Evolutionary conservation across 2,888 invertebrate genomes (phyloP), one percentile per base, ranked within the genome.

Genomic region (Platycnemis pennipes): DNA sequence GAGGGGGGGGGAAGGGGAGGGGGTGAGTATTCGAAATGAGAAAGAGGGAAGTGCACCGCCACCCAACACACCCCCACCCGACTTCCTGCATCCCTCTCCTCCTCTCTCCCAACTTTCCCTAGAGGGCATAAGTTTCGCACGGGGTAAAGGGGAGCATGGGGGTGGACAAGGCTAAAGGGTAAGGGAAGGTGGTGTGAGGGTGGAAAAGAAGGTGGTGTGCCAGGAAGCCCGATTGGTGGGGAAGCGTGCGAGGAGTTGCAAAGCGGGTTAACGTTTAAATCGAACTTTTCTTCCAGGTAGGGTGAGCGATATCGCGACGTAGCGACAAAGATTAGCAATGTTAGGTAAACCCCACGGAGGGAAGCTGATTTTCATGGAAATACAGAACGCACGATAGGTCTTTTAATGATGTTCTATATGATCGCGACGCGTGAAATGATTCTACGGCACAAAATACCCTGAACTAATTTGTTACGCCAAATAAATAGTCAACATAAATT

Each of bases 221-320:
- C 49, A n/a, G 63, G 26, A 26, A 1, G 2, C 53, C 53, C 53
- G 22, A 22, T 22, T 22, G 56, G 22, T 56, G 56, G 22, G 5
- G 56, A 16, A 5, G 63, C 3, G 3, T n/a, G 63, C 63, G 1
- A 63, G 63, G 63, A 8, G n/a, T n/a, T 63, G 86, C 86, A 86
- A 42, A 86, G 22, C 37, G 89, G n/a, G 89, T 53, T 89, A 46
- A 88, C 49, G 31, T 88, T 88, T 49, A 31, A 88, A 45, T 88
- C 46, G 49, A 88, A 46, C 46, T 45, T 88, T 88, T 45, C 31
- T 44, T 26, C n/a, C n/a, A 45, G 49, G 49, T 31, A 49, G 49
- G n/a, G n/a, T n/a, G n/a, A n/a, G n/a, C n/a, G n/a, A n/a, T n/a
- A n/a, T n/a, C n/a, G n/a, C n/a, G n/a, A n/a, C n/a, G n/a, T n/a